Percentiles rank a stretch among this genome's conserved stretches.
phyloP scores from a whole-genome alignment of 2,113 vertebrate species.

The Uria aalge region DNA sequence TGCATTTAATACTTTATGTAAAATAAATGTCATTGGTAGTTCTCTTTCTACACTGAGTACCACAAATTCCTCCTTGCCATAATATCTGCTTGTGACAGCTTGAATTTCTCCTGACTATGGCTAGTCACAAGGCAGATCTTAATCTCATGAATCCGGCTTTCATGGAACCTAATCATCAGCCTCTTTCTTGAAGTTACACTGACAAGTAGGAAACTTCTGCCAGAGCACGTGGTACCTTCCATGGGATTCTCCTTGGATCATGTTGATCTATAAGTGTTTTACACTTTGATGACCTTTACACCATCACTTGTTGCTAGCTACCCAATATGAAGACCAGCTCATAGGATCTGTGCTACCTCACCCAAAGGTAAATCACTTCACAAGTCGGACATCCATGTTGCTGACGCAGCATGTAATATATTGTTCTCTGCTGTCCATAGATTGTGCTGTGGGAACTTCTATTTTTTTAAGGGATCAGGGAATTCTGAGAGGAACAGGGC shows the following conservation, averaged over 20 bases:
- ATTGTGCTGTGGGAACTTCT: not conserved
- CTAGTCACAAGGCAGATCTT: not conserved
- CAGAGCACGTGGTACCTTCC: not conserved
- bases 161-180: not conserved
- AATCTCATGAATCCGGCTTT: not conserved
- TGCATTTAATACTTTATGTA: not conserved
- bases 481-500: not conserved
- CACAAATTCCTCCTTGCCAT: not conserved
- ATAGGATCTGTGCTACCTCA: not conserved
- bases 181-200: not conserved
- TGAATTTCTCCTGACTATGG: not conserved
- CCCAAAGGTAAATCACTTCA: not conserved
- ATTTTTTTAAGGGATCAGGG: not conserved
- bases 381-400: fast-evolving
- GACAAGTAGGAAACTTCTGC: not conserved
- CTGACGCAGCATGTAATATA: not conserved
- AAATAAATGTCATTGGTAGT: not conserved
- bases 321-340: not conserved
- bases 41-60: not conserved
- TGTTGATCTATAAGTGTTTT: fast-evolving
- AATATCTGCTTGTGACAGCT: not conserved
- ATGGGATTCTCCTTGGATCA: not conserved
- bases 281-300: not conserved
- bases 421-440: not conserved
- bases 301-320: not conserved